A percentile compares a stretch with the other conserved stretches of the same genome.
Evolutionary conservation across 37 sponge, comb jelly and placozoan species (phyloP).

Genomic region (Mnemiopsis leidyi): DNA sequence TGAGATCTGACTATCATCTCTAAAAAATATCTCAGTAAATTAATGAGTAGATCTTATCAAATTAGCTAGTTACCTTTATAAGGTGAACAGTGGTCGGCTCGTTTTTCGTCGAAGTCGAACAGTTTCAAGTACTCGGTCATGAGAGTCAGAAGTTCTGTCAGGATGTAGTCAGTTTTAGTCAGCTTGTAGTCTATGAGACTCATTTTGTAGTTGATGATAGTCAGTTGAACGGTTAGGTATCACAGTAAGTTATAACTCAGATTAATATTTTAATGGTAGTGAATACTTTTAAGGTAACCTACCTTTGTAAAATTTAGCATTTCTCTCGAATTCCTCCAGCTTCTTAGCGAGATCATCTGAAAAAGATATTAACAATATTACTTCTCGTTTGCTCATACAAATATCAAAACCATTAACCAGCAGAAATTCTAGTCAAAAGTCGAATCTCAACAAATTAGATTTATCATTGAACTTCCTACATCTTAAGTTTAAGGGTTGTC

Average conservation of each 20-base stretch:
- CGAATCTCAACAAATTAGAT: background rate
- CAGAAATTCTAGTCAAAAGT: too few relatives aligned
- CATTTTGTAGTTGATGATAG: too few relatives aligned
- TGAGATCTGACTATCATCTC: slow-evolving; percentile 29
- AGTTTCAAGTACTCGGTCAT: background rate
- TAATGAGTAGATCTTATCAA: background rate
- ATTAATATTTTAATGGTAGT: too few relatives aligned
- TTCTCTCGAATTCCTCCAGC: slow-evolving; percentile 77
- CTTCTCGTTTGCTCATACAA: background rate
- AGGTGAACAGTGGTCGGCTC: background rate
- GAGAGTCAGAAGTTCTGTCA: background rate
- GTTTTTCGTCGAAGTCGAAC: background rate
- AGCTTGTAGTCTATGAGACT: too few relatives aligned
- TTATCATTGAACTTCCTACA: background rate
- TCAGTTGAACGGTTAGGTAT: too few relatives aligned
- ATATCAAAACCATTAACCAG: too few relatives aligned
- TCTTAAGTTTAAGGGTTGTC: too few relatives aligned
- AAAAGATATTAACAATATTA: background rate
- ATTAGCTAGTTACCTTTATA: background rate
- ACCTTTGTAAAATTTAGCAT: slow-evolving; percentile 80
- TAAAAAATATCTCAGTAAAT: too few relatives aligned
- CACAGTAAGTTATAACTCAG: too few relatives aligned
- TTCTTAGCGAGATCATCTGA: slow-evolving; percentile 82
- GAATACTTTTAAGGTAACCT: too few relatives aligned
- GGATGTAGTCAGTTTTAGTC: too few relatives aligned